Evolutionary conservation across 1,140 invertebrate species (phyloP).

Genomic region (Trichonephila clavata): DNA sequence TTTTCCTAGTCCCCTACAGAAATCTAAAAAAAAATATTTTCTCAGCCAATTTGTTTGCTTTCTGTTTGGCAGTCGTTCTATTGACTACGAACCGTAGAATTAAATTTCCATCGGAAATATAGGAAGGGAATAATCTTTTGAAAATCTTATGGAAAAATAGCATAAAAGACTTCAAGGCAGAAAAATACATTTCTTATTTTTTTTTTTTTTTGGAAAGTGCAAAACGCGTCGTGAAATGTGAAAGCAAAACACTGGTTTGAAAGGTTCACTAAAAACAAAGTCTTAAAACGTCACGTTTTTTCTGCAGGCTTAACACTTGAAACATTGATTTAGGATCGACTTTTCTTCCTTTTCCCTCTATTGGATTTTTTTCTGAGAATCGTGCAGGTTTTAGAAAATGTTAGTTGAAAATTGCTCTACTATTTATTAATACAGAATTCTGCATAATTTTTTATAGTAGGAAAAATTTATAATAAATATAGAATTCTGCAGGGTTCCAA

Average conservation of each 20-base stretch:
- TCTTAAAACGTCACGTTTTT: conserved; percentile 32
- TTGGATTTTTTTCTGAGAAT: neutral
- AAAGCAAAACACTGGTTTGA: conserved; percentile 6
- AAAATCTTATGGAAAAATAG: conserved; percentile 25
- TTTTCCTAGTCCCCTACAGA: neutral
- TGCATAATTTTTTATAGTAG: neutral
- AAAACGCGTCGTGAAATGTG: neutral
- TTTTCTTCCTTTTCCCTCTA: neutral
- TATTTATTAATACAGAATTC: neutral
- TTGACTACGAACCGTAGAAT: neutral
- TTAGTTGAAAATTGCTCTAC: neutral
- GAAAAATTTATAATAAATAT: neutral
- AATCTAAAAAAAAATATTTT: neutral
- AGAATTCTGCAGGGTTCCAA: neutral
- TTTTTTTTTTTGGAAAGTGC: neutral
- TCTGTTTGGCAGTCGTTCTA: neutral
- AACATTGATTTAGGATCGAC: conserved; percentile 31
- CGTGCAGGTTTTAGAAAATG: neutral
- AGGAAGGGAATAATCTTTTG: conserved; percentile 34
- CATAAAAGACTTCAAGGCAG: neutral
- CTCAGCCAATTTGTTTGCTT: neutral
- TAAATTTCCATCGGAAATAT: conserved; percentile 45
- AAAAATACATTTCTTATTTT: too few relatives aligned
- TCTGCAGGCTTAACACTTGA: neutral
- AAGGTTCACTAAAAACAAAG: neutral